Percentiles rank a stretch among this genome's conserved stretches.
Evolutionary conservation across 1,140 invertebrate species (phyloP).

Genomic region (Lerema accius): DNA sequence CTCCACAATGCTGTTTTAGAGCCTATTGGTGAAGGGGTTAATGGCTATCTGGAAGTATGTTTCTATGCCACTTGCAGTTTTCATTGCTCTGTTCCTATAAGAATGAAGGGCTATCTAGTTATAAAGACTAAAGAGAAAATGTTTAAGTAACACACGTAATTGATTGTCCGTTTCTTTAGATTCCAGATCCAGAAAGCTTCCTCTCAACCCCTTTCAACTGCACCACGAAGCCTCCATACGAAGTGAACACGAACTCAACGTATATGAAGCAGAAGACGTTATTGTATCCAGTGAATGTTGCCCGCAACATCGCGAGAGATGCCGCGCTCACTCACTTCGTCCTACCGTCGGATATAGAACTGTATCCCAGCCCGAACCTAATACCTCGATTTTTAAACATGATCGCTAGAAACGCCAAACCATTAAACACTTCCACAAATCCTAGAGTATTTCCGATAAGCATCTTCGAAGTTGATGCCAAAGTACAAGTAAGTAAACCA

Average conservation of each 20-base stretch:
- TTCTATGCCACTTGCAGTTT: too few species aligned
- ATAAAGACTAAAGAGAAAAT: too few species aligned
- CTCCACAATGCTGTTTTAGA: too few species aligned
- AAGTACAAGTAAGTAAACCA: conserved; percentile 80
- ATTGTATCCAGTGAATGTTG: conserved; percentile 94
- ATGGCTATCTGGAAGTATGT: too few species aligned
- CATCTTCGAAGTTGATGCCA: conserved; percentile 92
- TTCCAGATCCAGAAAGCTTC: conserved; percentile 85
- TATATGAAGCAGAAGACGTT: conserved; percentile 92
- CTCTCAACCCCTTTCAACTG: conserved; percentile 87
- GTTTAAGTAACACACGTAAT: too few species aligned
- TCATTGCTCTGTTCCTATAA: too few species aligned
- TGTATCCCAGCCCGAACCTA: conserved; percentile 92
- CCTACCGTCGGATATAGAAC: conserved; percentile 93
- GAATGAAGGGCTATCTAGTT: too few species aligned
- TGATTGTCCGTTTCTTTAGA: conserved; percentile 84
- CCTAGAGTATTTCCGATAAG: conserved; percentile 92
- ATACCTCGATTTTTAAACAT: conserved; percentile 91
- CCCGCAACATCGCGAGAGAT: conserved; percentile 92
- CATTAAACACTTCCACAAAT: conserved; percentile 84
- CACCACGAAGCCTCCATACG: conserved; percentile 86
- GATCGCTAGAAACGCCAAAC: conserved; percentile 88
- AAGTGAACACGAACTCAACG: conserved; percentile 85
- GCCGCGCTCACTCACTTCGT: conserved; percentile 92
- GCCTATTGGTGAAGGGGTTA: too few species aligned